Base-by-base conservation (phyloP, 1,140 invertebrate genomes). In the Rhopalosiphum padi region DNA sequence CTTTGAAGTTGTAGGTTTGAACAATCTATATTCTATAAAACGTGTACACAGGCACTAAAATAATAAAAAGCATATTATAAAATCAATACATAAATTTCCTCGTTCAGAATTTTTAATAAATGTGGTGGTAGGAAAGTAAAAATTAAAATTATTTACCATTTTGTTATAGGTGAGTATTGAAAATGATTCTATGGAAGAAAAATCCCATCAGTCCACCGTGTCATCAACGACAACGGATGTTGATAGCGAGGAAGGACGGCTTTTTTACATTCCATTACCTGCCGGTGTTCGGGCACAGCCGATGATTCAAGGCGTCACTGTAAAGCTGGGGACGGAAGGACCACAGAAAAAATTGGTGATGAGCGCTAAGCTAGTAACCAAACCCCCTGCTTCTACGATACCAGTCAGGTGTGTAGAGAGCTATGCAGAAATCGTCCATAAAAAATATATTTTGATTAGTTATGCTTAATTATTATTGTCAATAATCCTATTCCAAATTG, bases 221-320 rank as follows among this genome's bases (percentile, higher is more conserved):
- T 92, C 90, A 6, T 91, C 83, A 5, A 85, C 93, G 9, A 85
- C 93, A 35, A 94, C 93, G 1, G 91, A 93, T 5, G 48, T 55
- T n/a, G 95, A 96, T 83, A 95, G 96, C 30, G 95, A 95, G 21
- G 96, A 95, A 48, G 96, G 96, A 30, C 96, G 97, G 86, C 96
- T 97, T n/a, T 97, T 97, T 95, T 97, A 97, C 94, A 97, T 97
- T 95, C 97, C 97, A 0, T 94, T 97, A 5, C 96, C 97, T 94
- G 94, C 94, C 15, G 85, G 93, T 43, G 96, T 96, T 21, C 95
- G 96, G 0, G 95, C 95, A 6, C 95, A 95, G 35, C 95, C 95
- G 25, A 95, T 96, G 41, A 97, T 97, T 93, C 96, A 97, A 94
- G 97, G 97, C 5, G 96, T 97, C 0, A 96, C 96, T 3, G 96